A percentile compares a stretch with the other conserved stretches of the same genome.
phyloP scores from a whole-genome alignment of 1,140 invertebrate genomes.

The Pseudomyrmex concolor region DNA sequence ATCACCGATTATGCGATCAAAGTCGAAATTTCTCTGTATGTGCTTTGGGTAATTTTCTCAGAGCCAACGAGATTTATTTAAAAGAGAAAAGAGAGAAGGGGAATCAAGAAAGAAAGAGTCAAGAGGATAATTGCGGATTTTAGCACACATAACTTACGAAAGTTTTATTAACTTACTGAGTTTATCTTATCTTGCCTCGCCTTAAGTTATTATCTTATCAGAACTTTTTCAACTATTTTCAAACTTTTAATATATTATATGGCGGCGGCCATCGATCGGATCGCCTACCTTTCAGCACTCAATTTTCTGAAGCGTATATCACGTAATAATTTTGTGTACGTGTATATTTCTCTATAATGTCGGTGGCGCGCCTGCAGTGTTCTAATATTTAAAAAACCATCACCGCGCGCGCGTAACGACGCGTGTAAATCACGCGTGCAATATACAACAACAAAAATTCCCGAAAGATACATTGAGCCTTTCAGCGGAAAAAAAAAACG shows the following conservation, averaged over 20 bases:
- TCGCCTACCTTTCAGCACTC: too few species aligned
- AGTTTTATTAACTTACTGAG: neutral
- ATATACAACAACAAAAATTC: conserved; percentile 20
- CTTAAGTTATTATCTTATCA: neutral
- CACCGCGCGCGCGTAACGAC: neutral
- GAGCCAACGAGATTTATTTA: too few species aligned
- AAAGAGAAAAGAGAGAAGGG: too few species aligned
- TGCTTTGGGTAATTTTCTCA: too few species aligned
- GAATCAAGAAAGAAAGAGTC: too few species aligned
- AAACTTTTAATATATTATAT: neutral
- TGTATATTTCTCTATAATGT: too few species aligned
- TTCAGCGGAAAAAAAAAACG: neutral
- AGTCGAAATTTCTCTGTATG: too few species aligned
- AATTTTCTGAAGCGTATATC: too few species aligned
- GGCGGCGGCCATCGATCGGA: too few species aligned
- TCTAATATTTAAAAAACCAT: neutral
- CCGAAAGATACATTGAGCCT: neutral
- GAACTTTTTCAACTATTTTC: neutral
- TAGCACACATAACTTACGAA: neutral
- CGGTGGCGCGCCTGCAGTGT: too few species aligned
- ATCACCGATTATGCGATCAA: too few species aligned
- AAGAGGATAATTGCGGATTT: neutral
- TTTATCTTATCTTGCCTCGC: conserved; percentile 6
- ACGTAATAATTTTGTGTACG: too few species aligned
- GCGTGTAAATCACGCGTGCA: neutral